Conservation (phyloP, 2,797 vertebrate genomes). For the Darevskia mixta region DNA sequence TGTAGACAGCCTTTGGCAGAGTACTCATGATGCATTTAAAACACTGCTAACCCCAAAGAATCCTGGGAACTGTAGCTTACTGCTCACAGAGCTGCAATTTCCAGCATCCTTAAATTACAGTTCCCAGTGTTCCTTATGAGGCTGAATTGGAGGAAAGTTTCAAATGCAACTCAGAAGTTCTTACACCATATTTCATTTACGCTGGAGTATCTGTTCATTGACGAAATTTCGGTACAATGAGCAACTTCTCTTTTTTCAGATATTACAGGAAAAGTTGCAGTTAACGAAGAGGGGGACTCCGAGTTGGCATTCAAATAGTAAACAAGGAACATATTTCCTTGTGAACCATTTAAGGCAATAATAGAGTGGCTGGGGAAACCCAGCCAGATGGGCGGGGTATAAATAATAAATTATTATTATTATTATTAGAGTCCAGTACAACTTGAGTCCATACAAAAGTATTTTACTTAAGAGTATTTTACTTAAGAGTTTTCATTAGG, state of each 20-base stretch:
- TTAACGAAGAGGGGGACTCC: background rate
- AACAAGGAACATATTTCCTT: background rate
- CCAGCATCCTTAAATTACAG: too few species aligned
- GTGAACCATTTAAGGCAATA: background rate
- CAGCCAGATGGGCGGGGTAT: too few species aligned
- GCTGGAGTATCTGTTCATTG: background rate
- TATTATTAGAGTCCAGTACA: background rate
- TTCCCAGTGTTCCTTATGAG: background rate
- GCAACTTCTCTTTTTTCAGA: conserved; percentile 22
- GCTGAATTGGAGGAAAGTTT: background rate
- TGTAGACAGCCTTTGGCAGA: background rate
- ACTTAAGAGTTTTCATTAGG: background rate
- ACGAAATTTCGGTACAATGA: conserved; percentile 17
- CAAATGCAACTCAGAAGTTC: background rate
- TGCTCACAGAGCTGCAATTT: too few species aligned
- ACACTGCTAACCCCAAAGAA: too few species aligned
- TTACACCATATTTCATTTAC: conserved; percentile 33
- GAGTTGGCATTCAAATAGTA: conserved; percentile 14
- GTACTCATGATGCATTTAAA: too few species aligned
- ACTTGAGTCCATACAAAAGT: background rate
- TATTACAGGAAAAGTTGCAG: background rate
- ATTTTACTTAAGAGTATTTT: background rate
- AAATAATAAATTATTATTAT: too few species aligned
- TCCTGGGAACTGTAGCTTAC: too few species aligned
- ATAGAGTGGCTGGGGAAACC: too few species aligned